Evolutionary conservation across 2,888 invertebrate species (phyloP), one percentile per base, ranked within the genome.

Genomic region (Apomyelois bistriatella): DNA sequence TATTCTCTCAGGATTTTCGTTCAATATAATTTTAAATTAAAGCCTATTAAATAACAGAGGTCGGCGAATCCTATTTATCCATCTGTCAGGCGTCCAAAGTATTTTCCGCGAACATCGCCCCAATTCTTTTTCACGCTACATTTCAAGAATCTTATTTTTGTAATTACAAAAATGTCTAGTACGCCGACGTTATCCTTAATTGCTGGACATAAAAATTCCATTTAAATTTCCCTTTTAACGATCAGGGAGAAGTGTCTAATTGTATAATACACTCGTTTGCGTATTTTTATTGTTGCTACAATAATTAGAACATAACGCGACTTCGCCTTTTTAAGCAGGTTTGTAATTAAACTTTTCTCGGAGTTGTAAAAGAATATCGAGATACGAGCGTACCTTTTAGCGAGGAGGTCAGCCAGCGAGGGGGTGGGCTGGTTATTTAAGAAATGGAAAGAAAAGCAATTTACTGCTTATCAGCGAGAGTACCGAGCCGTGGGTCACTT

Each of bases 121-220:
- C 80, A 88, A 90, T 89, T 87, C 88, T 88, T 89, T 87, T 87
- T 89, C 87, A 89, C 90, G 90, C 87, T 90, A 90, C 90, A 89
- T 89, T 89, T 89, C 88, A 85, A 84, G 87, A 89, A 88, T 88
- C 90, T 87, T 89, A 90, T 90, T 90, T 89, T 90, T 87, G 90
- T 90, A 90, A 90, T 90, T 90, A 90, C 89, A 89, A 90, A 89
- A 90, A 89, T 88, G 89, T 90, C 89, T 87, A 87, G 85, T 85
- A 85, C 86, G 82, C 79, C 86, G 82, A 86, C 89, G 85, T 89
- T 90, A 88, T 89, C 89, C 90, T 90, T 90, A 90, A 90, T 89
- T 90, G 88, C 87, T 87, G 87, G 83, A 90, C 90, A 90, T 90
- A 90, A 90, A 90, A 91, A 91, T 90, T 91, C 90, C 90, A 91